Base-by-base conservation (phyloP, 2,888 invertebrate genomes). In the Latrodectus hesperus region DNA sequence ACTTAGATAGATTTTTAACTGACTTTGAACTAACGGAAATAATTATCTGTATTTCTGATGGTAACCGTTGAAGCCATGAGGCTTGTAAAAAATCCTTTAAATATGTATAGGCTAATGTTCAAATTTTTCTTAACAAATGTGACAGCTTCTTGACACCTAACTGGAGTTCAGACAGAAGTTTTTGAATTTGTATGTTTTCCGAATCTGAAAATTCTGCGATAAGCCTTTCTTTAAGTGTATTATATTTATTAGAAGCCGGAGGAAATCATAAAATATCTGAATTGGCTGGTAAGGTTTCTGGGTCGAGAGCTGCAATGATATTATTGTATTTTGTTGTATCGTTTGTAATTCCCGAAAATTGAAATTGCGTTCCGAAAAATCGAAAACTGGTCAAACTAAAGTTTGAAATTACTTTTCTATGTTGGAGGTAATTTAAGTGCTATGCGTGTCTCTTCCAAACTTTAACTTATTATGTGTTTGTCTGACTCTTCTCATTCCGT, bases 401-500 rank as follows among this genome's bases (percentile, higher is more conserved):
- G 22, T 22, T 22, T 22, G 22, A 22, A 22, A 22, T 22, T 22
- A 22, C 22, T 22, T 22, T 22, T 22, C 22, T 22, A 22, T 22
- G 22, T 22, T 22, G 22, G 22, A 22, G 22, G 0, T 22, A 22
- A 22, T 22, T 22, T 22, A 22, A 22, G 22, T 22, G 22, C 22
- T 22, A 22, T 22, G 22, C 93, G 92, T 52, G 92, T 92, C 85
- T 92, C 92, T 17, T 91, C 92, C 68, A 93, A 91, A 89, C 93
- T 93, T 90, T 92, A 93, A 90, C 93, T 94, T 74, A 94, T 93
- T 72, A 93, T 92, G 82, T 93, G 91, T 89, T 1, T 22, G 22
- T 22, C 94, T 93, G 90, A 94, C 94, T 55, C 93, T 93, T 16
- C 94, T 92, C 55, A 94, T 91, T 81, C 93, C 92, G 17, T 93